A percentile compares a stretch with the other conserved stretches of the same genome.
These are phyloP conservation scores for Nebria brevicollis DNA, from an alignment of 2,888 invertebrate genomes.

Conservation along the genomic window DNA sequence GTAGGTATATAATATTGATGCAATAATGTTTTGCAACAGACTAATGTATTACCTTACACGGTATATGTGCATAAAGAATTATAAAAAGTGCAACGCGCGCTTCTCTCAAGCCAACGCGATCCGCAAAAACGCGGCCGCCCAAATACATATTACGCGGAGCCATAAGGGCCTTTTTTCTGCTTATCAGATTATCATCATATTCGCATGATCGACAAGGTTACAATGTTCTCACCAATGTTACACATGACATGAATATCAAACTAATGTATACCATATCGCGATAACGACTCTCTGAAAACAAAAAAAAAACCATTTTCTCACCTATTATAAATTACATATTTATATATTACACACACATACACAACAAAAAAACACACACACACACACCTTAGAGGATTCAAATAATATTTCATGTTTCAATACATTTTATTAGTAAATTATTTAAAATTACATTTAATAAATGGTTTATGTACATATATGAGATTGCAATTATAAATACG, in stretches of 20 bases:
- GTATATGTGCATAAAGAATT: not conserved
- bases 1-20: not conserved
- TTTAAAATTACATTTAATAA: too few relatives aligned
- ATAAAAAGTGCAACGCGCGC: not conserved
- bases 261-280: not conserved
- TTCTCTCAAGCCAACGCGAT: not conserved
- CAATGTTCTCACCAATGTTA: slow-evolving; percentile 27
- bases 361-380: too few relatives aligned
- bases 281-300: not conserved
- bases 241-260: slow-evolving; percentile 31
- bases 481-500: too few relatives aligned
- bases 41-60: slow-evolving; percentile 6
- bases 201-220: slow-evolving; percentile 39
- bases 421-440: too few relatives aligned
- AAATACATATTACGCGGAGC: not conserved
- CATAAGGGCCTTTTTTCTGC: slow-evolving; percentile 39
- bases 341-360: too few relatives aligned
- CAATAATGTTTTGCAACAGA: not conserved
- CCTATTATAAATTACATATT: too few relatives aligned
- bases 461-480: too few relatives aligned
- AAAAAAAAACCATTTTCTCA: too few relatives aligned
- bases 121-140: not conserved
- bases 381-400: too few relatives aligned
- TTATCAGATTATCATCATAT: slow-evolving; percentile 45
- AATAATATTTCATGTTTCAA: too few relatives aligned